Evolutionary conservation across 1,140 invertebrate genomes (phyloP).

Genomic region (Bombus turneri): DNA sequence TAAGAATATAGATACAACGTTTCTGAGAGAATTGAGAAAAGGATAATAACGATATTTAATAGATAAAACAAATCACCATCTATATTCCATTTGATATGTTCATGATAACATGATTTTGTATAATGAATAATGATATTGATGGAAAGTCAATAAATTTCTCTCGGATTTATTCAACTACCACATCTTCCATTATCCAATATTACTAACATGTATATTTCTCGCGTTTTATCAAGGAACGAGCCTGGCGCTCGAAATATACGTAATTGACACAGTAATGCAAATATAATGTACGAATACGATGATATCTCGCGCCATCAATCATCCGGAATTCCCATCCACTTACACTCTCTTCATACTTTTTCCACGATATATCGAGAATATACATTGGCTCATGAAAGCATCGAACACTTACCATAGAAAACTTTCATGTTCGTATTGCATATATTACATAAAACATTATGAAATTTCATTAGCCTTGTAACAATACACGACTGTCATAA

Average conservation of each 20-base stretch:
- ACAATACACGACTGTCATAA: too few species aligned
- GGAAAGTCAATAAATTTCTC: background rate
- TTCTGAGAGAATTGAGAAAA: too few species aligned
- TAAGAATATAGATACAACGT: too few species aligned
- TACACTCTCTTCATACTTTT: background rate
- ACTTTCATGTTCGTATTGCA: too few species aligned
- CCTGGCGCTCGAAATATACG: background rate
- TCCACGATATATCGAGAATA: background rate
- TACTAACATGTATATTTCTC: background rate
- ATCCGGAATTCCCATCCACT: conserved; percentile 1
- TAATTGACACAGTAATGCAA: conserved; percentile 1
- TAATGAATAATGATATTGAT: background rate
- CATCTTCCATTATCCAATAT: background rate
- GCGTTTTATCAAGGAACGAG: background rate
- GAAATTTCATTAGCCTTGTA: too few species aligned
- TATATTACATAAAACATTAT: too few species aligned
- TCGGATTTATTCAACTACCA: background rate
- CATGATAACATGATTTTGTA: too few species aligned
- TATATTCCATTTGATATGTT: too few species aligned
- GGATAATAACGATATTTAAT: too few species aligned
- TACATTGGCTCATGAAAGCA: too few species aligned
- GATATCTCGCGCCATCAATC: conserved; percentile 20
- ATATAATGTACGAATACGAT: background rate
- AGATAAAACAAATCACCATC: too few species aligned
- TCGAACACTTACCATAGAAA: too few species aligned